Conservation (phyloP, 2,888 invertebrate genomes). For the Fissipunctia ypsillon region DNA sequence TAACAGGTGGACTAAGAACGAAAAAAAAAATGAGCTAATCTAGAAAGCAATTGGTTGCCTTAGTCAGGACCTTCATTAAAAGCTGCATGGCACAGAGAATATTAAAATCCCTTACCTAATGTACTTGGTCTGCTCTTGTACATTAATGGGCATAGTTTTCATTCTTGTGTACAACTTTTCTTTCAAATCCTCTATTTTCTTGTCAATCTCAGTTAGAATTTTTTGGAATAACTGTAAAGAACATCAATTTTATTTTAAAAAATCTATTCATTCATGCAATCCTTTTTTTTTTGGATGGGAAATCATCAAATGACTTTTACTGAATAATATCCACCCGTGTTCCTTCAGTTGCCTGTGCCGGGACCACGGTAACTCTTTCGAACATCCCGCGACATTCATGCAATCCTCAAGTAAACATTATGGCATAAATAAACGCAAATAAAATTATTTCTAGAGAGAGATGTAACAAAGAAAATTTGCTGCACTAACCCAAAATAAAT, state of each 20-base stretch:
- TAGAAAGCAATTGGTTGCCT: background rate
- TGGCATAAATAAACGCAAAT: background rate
- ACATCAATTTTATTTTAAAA: slow-evolving; percentile 25
- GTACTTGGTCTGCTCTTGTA: slow-evolving; percentile 98
- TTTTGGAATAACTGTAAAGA: slow-evolving; percentile 93
- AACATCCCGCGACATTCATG: no score
- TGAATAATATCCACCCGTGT: no score
- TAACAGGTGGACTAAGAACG: background rate
- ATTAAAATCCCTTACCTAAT: slow-evolving; percentile 92
- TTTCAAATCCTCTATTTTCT: slow-evolving; percentile 95
- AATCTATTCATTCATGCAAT: background rate
- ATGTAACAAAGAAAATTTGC: no score
- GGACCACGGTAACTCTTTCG: no score
- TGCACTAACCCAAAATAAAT: background rate
- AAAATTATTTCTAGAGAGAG: background rate
- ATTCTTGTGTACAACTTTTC: slow-evolving; percentile 95
- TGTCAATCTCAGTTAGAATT: slow-evolving; percentile 97
- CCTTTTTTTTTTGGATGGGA: no score
- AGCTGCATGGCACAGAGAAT: background rate
- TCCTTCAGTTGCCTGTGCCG: no score
- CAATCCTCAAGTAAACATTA: no score
- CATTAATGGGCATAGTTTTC: slow-evolving; percentile 96
- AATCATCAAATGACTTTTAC: no score
- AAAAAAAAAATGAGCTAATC: background rate
- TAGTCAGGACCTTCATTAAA: background rate